These are phyloP conservation scores for Arenaria interpres DNA, from an alignment of 2,113 vertebrate genomes.

Conservation along the genomic window DNA sequence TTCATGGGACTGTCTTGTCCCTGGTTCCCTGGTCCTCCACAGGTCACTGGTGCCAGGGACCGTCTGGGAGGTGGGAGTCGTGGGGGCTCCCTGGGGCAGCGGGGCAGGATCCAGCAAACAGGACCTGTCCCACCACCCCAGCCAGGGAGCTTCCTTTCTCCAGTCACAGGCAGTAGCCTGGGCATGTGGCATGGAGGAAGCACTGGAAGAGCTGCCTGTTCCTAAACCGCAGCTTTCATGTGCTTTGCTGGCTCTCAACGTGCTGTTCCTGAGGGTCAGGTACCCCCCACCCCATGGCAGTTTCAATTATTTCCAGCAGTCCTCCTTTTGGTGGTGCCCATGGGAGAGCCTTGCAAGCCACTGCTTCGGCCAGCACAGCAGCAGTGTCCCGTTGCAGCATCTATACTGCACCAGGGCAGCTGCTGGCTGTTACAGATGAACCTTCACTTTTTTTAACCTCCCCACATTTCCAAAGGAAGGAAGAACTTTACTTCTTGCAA, in stretches of 20 bases:
- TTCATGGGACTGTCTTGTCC: neutral
- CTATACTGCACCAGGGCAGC: neutral
- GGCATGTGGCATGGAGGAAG: rapidly evolving
- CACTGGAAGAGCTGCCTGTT: neutral
- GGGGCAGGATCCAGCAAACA: neutral
- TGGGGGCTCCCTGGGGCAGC: neutral
- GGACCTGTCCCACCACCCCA: neutral
- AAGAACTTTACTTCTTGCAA: neutral
- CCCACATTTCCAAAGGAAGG: neutral
- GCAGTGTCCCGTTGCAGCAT: neutral
- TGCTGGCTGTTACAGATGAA: neutral
- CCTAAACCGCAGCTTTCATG: neutral
- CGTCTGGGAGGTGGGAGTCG: neutral
- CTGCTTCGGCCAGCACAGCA: neutral
- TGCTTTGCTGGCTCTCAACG: neutral
- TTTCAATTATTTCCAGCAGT: neutral
- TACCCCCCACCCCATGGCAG: neutral
- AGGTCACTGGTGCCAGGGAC: neutral
- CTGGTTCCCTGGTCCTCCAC: neutral
- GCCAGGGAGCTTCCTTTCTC: neutral
- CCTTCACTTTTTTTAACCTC: neutral
- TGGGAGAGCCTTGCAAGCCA: neutral
- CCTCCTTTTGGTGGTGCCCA: neutral
- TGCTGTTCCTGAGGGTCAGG: neutral
- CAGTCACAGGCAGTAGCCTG: neutral